Evolutionary conservation across 2,888 invertebrate genomes (phyloP), one percentile per base, ranked within the genome.

Genomic region (Stratiomys singularior): DNA sequence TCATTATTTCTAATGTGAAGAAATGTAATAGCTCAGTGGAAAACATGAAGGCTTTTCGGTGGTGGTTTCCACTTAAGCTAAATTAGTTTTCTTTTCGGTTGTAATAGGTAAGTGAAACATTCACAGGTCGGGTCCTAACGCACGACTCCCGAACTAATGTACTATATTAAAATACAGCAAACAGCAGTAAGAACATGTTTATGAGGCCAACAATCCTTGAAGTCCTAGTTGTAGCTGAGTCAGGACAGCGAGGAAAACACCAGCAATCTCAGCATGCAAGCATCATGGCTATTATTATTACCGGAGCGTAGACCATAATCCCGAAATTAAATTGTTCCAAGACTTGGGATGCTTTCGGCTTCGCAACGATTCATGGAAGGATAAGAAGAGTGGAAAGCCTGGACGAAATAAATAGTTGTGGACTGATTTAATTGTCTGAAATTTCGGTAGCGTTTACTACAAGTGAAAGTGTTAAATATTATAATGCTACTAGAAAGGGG

Each of bases 1-100:
- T 80, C 79, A 78, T 80, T 78, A 77, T 77, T 67, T 52, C 52
- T 76, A 78, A 78, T 66, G 60, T 58, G 30, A 25, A 67, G 9
- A 18, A 47, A 66, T 66, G 64, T 28, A 66, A 37, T 3, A 30
- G 63, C 52, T 66, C 4, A 13, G 18, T 21, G 15, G 4, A 5
- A 37, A 25, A 37, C 66, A 63, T 13, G 63, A 15, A 27, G 1
- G 15, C 27, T 13, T 1, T 15, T 28, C 27, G 28, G 15, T 25
- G 25, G 27, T 27, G 27, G 3, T 18, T n/a, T 18, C 66, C 30
- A 27, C 66, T 66, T 66, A 37, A 30, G 37, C 37, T 37, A 27
- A 66, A 66, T 66, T 30, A 66, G 64, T 37, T 37, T 66, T n/a
- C n/a, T n/a, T 37, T 66, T 66, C 18, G 66, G 66, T 3, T n/a